A percentile compares a stretch with the other conserved stretches of the same genome.
Evolutionary conservation across 2,113 vertebrate genomes (phyloP).

Genomic region (Gallinago undulata): DNA sequence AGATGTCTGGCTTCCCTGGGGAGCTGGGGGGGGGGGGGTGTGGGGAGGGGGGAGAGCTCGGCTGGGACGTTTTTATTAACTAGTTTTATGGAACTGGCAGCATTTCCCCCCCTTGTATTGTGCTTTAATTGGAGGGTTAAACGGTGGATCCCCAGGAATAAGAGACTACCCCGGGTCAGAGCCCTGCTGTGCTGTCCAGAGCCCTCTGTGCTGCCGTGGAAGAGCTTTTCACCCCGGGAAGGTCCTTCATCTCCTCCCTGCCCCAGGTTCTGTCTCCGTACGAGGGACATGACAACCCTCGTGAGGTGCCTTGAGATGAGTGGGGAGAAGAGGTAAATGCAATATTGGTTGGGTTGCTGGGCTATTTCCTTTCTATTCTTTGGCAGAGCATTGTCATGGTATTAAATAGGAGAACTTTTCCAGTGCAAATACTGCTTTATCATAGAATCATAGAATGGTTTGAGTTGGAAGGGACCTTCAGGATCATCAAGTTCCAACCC

Average conservation of each 20-base stretch:
- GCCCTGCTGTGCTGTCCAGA: neutral
- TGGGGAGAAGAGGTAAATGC: neutral
- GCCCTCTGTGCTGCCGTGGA: neutral
- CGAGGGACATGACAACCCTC: neutral
- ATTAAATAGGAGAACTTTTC: neutral
- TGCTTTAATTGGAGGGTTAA: neutral
- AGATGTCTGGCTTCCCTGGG: slow-evolving; percentile 35
- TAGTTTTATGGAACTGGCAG: neutral
- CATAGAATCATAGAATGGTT: too few relatives aligned
- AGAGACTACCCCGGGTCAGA: neutral
- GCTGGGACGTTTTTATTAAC: neutral
- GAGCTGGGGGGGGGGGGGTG: neutral
- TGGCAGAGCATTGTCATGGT: neutral
- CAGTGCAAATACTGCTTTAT: neutral
- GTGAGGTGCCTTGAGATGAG: neutral
- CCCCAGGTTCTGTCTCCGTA: neutral
- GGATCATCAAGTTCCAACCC: too few relatives aligned
- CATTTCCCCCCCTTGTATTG: neutral
- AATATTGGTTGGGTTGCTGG: neutral
- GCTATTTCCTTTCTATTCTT: neutral
- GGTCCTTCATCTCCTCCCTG: neutral
- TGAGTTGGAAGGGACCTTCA: too few relatives aligned
- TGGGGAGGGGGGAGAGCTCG: neutral
- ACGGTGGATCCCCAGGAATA: neutral
- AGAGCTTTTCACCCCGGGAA: neutral